Evolutionary conservation across 2,888 invertebrate species (phyloP).

Genomic region (Troides oblongomaculatus): DNA sequence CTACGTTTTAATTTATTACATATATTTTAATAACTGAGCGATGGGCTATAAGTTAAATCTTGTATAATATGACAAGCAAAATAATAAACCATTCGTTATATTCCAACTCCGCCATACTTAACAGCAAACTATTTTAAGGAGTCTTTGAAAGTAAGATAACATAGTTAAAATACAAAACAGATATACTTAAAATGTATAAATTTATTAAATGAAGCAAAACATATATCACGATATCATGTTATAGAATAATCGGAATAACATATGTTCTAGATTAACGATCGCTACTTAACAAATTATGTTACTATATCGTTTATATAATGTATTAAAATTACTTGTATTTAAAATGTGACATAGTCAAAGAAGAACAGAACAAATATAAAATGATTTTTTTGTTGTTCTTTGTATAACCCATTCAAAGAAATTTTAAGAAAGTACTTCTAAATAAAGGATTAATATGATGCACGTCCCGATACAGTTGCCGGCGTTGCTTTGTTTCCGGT

Average conservation of each 20-base stretch:
- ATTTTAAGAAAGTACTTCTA: constrained; percentile 10
- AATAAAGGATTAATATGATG: constrained; percentile 18
- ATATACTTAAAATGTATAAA: not conserved
- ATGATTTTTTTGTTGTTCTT: not conserved
- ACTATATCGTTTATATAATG: constrained; percentile 7
- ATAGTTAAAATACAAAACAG: not conserved
- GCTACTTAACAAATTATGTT: constrained; percentile 8
- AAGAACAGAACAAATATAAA: not conserved
- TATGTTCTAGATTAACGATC: constrained; percentile 11
- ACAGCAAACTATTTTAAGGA: not conserved
- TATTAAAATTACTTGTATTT: not conserved
- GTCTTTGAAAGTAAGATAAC: not conserved
- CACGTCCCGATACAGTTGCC: constrained; percentile 8
- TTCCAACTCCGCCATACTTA: not conserved
- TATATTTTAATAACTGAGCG: not conserved
- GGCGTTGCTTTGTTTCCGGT: constrained; percentile 10
- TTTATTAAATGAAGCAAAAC: not conserved
- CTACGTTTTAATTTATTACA: too few species aligned
- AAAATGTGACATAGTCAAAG: not conserved
- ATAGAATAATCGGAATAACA: constrained; percentile 12
- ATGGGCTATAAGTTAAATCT: not conserved
- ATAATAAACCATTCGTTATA: not conserved
- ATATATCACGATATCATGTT: not conserved
- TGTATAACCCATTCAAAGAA: not conserved
- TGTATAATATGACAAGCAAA: not conserved